Conservation (phyloP, 2,888 invertebrate species). For the Chromoteleia sp. region DNA sequence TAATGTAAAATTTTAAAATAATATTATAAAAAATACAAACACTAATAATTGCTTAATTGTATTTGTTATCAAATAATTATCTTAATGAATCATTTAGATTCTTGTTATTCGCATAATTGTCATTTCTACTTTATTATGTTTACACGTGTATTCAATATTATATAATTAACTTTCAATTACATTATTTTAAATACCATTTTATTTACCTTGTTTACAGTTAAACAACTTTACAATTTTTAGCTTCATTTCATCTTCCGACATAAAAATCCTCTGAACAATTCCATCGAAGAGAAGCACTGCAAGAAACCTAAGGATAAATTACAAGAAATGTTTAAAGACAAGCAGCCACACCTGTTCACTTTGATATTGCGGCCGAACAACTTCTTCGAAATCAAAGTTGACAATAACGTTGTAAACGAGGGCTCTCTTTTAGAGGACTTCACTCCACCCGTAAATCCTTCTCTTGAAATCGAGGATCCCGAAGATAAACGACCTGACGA, state of each 20-base stretch:
- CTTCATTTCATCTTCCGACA: constrained; percentile 96
- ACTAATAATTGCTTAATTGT: too few species aligned
- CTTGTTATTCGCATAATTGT: too few species aligned
- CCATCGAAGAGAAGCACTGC: constrained; percentile 97
- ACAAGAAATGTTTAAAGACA: constrained; percentile 95
- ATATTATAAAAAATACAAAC: too few species aligned
- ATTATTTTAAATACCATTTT: too few species aligned
- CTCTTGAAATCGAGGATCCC: constrained; percentile 97
- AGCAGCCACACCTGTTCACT: constrained; percentile 95
- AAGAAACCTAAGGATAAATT: constrained; percentile 94
- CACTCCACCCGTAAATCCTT: constrained; percentile 97
- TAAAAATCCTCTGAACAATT: constrained; percentile 96
- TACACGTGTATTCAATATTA: too few species aligned
- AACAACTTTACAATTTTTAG: constrained; percentile 83
- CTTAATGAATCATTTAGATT: too few species aligned
- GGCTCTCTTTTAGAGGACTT: constrained; percentile 96
- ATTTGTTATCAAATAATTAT: too few species aligned
- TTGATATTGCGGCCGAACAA: constrained; percentile 92
- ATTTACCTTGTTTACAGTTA: too few species aligned
- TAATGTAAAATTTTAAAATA: too few species aligned
- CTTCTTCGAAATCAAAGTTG: constrained; percentile 92
- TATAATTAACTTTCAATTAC: too few species aligned
- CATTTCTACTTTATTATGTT: too few species aligned
- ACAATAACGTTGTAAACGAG: constrained; percentile 92
- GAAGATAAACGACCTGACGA: constrained; percentile 93